Conservation (phyloP, 2,113 vertebrate genomes). For the Rhinolophus sinicus region DNA sequence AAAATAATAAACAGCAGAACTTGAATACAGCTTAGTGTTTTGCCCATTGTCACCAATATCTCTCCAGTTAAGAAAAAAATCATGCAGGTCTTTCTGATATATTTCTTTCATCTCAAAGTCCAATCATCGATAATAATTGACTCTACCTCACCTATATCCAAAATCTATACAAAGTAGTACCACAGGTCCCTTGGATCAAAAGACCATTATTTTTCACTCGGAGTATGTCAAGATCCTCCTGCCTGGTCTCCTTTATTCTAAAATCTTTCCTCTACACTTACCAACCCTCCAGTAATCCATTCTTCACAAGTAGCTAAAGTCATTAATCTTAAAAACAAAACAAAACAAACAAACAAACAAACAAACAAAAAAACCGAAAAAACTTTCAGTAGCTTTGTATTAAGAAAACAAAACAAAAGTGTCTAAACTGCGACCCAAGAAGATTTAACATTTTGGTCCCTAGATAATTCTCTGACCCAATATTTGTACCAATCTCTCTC, state of each 20-base stretch:
- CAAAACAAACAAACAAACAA: too few relatives aligned
- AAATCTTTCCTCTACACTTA: not conserved
- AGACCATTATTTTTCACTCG: not conserved
- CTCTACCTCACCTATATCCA: not conserved
- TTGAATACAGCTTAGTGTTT: not conserved
- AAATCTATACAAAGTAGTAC: not conserved
- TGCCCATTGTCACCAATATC: not conserved
- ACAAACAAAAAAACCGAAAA: not conserved
- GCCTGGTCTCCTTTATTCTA: not conserved
- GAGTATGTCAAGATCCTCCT: not conserved
- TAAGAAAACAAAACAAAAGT: not conserved
- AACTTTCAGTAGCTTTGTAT: not conserved
- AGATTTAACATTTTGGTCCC: not conserved
- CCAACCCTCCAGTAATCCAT: not conserved
- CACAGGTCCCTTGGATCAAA: not conserved
- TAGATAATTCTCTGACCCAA: not conserved
- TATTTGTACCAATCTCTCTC: not conserved
- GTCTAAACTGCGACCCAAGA: not conserved
- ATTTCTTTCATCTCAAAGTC: not conserved
- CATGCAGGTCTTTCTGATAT: not conserved
- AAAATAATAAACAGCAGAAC: not conserved
- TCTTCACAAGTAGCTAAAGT: not conserved
- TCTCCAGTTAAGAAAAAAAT: not conserved
- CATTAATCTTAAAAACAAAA: not conserved
- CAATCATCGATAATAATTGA: not conserved